phyloP scores from a whole-genome alignment of 2,888 invertebrate species.

The Punctoribates punctum region DNA sequence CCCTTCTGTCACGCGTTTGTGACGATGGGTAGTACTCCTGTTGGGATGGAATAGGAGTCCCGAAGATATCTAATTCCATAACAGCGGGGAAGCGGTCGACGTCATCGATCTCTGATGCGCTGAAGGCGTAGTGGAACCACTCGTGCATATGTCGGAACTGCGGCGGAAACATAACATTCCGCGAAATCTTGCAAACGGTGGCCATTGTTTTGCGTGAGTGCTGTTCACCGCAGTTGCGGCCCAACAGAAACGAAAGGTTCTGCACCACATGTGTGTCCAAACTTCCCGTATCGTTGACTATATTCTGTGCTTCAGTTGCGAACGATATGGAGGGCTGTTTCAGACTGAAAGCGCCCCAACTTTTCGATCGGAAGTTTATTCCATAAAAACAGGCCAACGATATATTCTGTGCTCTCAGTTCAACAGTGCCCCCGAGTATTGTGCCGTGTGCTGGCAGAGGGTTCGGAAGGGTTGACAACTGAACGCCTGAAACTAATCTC shows the following conservation, averaged over 20 bases:
- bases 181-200: conserved; percentile 84
- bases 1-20: conserved; percentile 47
- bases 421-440: conserved; percentile 81
- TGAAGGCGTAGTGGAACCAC: conserved; percentile 96
- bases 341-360: conserved; percentile 91
- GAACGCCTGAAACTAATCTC: conserved; percentile 72
- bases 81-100: conserved; percentile 44
- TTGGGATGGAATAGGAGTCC: conserved; percentile 54
- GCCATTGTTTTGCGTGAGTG: conserved; percentile 67
- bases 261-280: conserved; percentile 68
- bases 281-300: conserved; percentile 49
- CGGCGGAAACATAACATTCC: conserved; percentile 88
- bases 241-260: conserved; percentile 81
- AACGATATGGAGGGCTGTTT: conserved; percentile 89
- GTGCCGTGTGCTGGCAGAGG: conserved; percentile 62
- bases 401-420: conserved; percentile 67
- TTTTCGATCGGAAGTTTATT: conserved; percentile 90
- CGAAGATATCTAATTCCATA: conserved; percentile 59
- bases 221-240: conserved; percentile 59
- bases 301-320: conserved; percentile 84
- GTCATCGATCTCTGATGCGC: conserved; percentile 84
- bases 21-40: conserved; percentile 52
- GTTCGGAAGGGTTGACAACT: conserved; percentile 60
- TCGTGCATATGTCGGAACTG: conserved; percentile 90
- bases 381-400: conserved; percentile 96